Evolutionary conservation across 2,113 vertebrate species (phyloP).

Genomic region (Strix uralensis): DNA sequence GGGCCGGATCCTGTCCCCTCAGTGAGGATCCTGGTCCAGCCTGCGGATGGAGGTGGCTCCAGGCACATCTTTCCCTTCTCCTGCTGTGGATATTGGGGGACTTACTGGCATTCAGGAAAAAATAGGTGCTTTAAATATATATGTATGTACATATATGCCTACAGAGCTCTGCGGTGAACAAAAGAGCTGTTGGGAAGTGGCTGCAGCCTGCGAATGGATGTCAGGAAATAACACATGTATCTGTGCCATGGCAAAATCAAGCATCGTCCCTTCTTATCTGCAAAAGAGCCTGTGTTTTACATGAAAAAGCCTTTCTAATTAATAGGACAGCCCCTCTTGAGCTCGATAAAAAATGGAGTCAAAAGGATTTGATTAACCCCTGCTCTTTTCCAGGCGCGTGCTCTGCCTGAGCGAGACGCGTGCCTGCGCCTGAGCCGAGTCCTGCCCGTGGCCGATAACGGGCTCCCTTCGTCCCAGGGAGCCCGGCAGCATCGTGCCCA

Average conservation of each 20-base stretch:
- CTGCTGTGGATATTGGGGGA: neutral
- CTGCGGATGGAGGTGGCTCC: neutral
- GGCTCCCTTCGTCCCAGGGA: neutral
- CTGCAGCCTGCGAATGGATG: slow-evolving; percentile 12
- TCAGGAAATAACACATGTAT: neutral
- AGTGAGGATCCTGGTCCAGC: neutral
- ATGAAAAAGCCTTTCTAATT: slow-evolving; percentile 60
- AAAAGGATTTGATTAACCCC: slow-evolving; percentile 59
- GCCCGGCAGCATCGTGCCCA: neutral
- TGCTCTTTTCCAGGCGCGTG: neutral
- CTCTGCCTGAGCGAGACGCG: neutral
- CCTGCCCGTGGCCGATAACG: neutral
- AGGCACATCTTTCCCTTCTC: neutral
- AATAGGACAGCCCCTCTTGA: slow-evolving; percentile 44
- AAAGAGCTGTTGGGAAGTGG: slow-evolving; percentile 24
- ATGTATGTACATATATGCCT: neutral
- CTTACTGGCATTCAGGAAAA: neutral
- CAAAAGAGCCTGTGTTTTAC: slow-evolving; percentile 25
- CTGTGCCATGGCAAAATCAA: neutral
- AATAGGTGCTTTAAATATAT: neutral
- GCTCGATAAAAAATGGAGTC: slow-evolving; percentile 34
- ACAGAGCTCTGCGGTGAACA: neutral
- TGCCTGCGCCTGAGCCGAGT: neutral
- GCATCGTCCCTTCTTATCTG: slow-evolving; percentile 30
- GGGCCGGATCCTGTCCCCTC: neutral